Base-by-base conservation (phyloP, 1,140 invertebrate genomes). In the Trissolcus basalis region DNA sequence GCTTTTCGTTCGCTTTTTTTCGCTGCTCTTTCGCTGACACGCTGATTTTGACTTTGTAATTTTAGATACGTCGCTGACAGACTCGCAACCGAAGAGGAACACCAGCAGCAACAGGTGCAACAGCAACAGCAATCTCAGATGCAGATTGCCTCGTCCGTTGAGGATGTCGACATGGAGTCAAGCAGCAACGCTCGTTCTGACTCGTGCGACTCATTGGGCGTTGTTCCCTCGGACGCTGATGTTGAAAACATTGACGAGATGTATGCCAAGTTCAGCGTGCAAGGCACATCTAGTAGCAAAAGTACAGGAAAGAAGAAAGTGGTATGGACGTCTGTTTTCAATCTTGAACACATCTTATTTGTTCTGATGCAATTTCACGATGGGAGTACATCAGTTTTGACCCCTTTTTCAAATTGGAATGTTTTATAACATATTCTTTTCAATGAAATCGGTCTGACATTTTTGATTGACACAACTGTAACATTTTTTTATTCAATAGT, bases 281-380 rank as follows among this genome's bases (percentile, higher is more conserved):
- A 94, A 86, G 93, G 94, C 63, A 94, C 93, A 14, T 92, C 92
- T 0, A 93, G 90, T 73, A 92, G 92, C 71, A 94, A 92, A 88
- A 90, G 90, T 60, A 92, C 91, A 61, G 93, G 93, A 48, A 93
- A 94, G 83, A 93, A 93, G 85, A 96, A 96, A 94, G 94, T 96
- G 72, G 94, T 95, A 90, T 80, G 8, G 36, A 39, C 9, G 2
- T 9, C 1, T 9, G 2, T 39, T 39, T n/a, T 8, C 9, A 39
- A 39, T 39, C 36, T 11, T 39, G 2, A 9, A 39, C 33, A 10
- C 33, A 35, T 35, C 5, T 35, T 35, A n/a, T n/a, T n/a, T n/a
- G n/a, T n/a, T n/a, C n/a, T n/a, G n/a, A n/a, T n/a, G n/a, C n/a
- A n/a, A n/a, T n/a, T n/a, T n/a, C n/a, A n/a, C n/a, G n/a, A n/a